Evolutionary conservation across 1,140 invertebrate genomes (phyloP), one percentile per base, ranked within the genome.

Genomic region (Brachionus rotundiformis): DNA sequence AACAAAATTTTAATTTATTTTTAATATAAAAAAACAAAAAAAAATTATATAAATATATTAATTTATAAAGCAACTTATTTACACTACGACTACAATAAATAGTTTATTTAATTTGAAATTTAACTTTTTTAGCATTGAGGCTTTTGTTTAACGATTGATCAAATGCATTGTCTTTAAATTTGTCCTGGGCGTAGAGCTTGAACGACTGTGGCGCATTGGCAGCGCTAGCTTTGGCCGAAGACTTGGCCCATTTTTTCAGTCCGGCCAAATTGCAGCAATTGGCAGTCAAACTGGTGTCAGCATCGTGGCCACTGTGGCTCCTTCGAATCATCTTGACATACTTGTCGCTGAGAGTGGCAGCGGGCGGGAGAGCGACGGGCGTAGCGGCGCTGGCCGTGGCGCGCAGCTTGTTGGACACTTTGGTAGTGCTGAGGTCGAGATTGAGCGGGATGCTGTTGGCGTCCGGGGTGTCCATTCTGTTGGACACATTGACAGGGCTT

Each of bases 71-170:
- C 29, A 71, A 71, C 16, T 13, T 63, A 29, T 63, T 31, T 63
- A 54, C 47, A 54, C 19, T 19, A 54, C 47, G 47, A 16, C 47
- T 63, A 63, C 29, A 36, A 23, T 36, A 71, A 71, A 71, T 13
- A 31, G 16, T 3, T 71, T 71, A 71, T 39, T 71, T 71, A 16
- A 71, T 41, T 36, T 71, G 65, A 71, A 71, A 71, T 39, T 71
- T 71, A 39, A 71, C 65, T 41, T 71, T 71, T 71, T 71, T 71
- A 7, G 29, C n/a, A 16, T 19, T 71, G 7, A 23, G 16, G 23
- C 29, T 71, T 36, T 71, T 71, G 31, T 23, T 63, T 8, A 54
- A 54, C 47, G 61, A 29, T 13, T 16, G 29, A n/a, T 68, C 33
- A 16, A 68, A 16, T n/a, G 33, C n/a, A 31, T 63, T n/a, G 31